Conservation (phyloP, 2,113 vertebrate genomes). For the Oryzias javanicus region DNA sequence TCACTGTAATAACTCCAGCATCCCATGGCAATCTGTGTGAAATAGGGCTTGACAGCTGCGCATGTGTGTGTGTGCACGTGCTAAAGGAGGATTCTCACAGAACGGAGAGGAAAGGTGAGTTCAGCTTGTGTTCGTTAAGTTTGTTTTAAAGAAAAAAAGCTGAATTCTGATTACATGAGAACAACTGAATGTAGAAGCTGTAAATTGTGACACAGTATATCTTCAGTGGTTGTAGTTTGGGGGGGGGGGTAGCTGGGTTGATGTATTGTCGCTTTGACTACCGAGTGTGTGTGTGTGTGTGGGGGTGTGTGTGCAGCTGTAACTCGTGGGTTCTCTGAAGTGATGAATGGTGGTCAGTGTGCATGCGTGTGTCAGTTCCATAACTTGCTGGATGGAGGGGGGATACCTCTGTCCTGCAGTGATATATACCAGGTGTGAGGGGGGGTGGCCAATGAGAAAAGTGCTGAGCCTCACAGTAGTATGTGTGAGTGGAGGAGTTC, state of each 20-base stretch:
- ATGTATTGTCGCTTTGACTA: constrained; percentile 39
- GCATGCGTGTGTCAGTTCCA: constrained; percentile 32
- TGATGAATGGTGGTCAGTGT: constrained; percentile 42
- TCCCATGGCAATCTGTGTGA: constrained; percentile 50
- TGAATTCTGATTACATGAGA: too few species aligned
- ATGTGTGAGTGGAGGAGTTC: constrained; percentile 19
- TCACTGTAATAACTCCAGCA: constrained; percentile 53
- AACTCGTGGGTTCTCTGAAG: constrained; percentile 35
- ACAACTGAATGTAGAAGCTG: constrained; percentile 2
- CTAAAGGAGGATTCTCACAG: constrained; percentile 23
- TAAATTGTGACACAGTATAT: constrained; percentile 39
- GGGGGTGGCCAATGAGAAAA: constrained; percentile 44
- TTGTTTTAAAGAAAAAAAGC: not conserved
- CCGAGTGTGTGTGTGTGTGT: constrained; percentile 6
- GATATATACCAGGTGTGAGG: constrained; percentile 49
- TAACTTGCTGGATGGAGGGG: constrained; percentile 42
- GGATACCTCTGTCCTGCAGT: constrained; percentile 40
- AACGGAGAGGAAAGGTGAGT: constrained; percentile 4
- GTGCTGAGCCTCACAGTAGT: constrained; percentile 54
- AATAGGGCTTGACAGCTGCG: constrained; percentile 43
- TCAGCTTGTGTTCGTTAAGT: not conserved
- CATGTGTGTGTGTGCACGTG: constrained; percentile 15
- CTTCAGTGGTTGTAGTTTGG: constrained; percentile 23
- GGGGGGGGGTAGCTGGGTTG: constrained; percentile 26
- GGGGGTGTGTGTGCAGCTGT: constrained; percentile 11